Evolutionary conservation across 2,888 invertebrate genomes (phyloP), one percentile per base, ranked within the genome.

Genomic region (Acrobasis repandana): DNA sequence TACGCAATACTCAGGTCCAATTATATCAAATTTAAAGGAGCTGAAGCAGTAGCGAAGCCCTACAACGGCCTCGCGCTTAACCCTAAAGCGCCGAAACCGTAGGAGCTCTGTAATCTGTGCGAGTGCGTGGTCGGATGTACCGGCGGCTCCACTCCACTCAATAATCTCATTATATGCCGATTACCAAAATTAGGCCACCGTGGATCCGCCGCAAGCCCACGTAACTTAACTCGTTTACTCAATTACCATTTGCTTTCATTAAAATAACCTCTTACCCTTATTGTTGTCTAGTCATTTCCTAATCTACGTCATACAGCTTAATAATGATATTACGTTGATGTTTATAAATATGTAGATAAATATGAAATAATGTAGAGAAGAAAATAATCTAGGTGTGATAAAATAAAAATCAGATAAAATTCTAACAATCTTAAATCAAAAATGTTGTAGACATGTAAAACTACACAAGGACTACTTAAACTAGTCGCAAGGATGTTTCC

Each of bases 41-140:
- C 58, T 38, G 46, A 62, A 58, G 60, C 60, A 59, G 66, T 61
- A 67, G 64, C 47, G 86, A 87, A 86, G 80, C 86, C 87, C 48
- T 70, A 80, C 65, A 74, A 77, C 68, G 64, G 67, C 70, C 64
- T 67, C 68, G 69, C 64, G 74, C 77, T 88, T 85, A 90, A 90
- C 90, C 90, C 90, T 89, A 87, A 89, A 89, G 74, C 79, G 71
- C 80, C 77, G 90, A 90, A 91, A 86, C 90, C 91, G 78, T 89
- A 90, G 70, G 75, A 85, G 77, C 72, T 80, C 80, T 43, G 74
- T 91, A 90, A 90, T 88, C 90, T 90, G 77, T 78, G 83, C 72
- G 78, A 77, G 79, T 77, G 75, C 71, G 75, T 76, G 70, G 70
- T 60, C 65, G 65, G 66, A 64, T 70, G 67, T 64, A 63, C 38